Base-by-base conservation (phyloP, 2,113 vertebrate genomes). In the Colius striatus region DNA sequence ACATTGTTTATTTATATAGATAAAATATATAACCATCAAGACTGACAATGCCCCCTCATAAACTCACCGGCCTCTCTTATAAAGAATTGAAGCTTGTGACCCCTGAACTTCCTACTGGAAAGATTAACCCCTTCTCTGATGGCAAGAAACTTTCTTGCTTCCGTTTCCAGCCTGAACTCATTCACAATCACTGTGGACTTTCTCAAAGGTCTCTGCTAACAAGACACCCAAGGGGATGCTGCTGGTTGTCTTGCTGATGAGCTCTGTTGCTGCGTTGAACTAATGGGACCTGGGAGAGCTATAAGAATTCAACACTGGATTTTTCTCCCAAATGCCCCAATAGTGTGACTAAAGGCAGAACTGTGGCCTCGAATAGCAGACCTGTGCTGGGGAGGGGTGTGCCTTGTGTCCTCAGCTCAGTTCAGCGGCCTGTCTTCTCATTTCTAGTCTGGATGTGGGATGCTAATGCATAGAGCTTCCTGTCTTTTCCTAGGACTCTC, bases 401-500 rank as follows among this genome's bases (percentile, higher is more conserved):
- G n/a, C 11, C 13, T 61, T 43, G 47, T 43, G 75, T 38, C 30
- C 34, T 81, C 45, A 21, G 22, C 45, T 84, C 38, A 48, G 45
- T 38, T 13, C 21, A 79, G 36, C 2, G 3, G 41, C 38, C n/a
- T 45, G 60, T 47, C 29, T 41, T 68, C 21, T 78, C 2, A 47
- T 58, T 84, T 92, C 53, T 34, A 50, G 34, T 36, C 25, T 67
- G 48, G 27, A 50, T 80, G 22, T 29, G 63, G 41, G 51, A 86
- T 80, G 22, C 20, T 90, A 45, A 87, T 23, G 13, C 22, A 43
- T 17, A 55, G 48, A 38, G 11, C 26, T 84, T 30, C 25, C 54
- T 89, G 48, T 95, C 54, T 94, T 83, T 75, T 81, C 50, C 85
- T 71, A 98, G 98, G 94, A 98, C 97, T 58, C 90, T 98, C 4